Evolutionary conservation across 2,888 invertebrate species (phyloP), one percentile per base, ranked within the genome.

Genomic region (Tachina fera): DNA sequence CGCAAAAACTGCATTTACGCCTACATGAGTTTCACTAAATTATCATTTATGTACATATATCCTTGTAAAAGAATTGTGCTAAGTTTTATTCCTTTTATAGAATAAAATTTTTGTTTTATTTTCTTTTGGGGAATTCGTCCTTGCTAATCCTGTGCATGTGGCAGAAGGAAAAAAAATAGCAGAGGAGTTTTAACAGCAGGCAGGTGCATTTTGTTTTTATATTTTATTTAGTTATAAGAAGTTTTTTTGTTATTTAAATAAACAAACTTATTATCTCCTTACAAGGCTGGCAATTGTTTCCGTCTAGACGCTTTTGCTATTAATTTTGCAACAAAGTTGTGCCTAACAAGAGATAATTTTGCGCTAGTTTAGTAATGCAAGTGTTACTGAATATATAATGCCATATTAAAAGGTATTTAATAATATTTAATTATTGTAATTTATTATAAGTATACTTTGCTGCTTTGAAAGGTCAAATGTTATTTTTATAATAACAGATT

Each of bases 241-340:
- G 65, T 13, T 65, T 45, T 39, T 65, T 65, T 56, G 43, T 76
- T 63, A 53, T 53, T 63, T 74, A 68, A 84, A 77, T 81, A 72
- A 84, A 84, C 80, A 77, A 84, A 84, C 51, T 71, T 79, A 65
- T 79, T 75, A 41, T 81, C 9, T 49, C 31, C 6, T 31, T 41
- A 19, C 19, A 67, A 67, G 49, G 47, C 45, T 56, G 56, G 31
- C 56, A 61, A 41, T 47, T 63, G 31, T 49, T 51, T 1, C n/a
- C 53, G 86, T 83, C 86, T 86, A 86, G 86, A 86, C 86, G 9
- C 31, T 31, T 45, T 82, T 67, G 78, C 49, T 65, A 68, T 85
- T 70, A 60, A 65, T 74, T 47, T 80, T 60, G 43, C 4, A 86
- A 76, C 47, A 77, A 85, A 82, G 16, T 70, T 83, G 79, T 31